Evolutionary conservation across 1,140 invertebrate genomes (phyloP).

Genomic region (Bombus pascuorum): DNA sequence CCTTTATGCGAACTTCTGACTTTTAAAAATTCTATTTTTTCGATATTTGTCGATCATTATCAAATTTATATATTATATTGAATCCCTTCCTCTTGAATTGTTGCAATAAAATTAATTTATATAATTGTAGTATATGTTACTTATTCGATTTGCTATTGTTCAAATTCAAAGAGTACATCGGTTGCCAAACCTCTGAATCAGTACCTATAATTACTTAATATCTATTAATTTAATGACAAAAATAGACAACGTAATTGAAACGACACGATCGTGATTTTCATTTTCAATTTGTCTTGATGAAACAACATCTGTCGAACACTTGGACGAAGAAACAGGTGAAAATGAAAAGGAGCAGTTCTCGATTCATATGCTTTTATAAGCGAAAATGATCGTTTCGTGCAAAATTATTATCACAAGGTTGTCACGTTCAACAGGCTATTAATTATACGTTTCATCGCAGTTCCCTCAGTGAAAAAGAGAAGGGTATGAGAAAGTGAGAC

Average conservation of each 20-base stretch:
- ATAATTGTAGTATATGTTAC: not conserved
- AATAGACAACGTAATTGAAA: no score
- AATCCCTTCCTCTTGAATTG: not conserved
- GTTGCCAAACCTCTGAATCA: no score
- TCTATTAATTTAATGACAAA: no score
- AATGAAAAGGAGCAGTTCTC: not conserved
- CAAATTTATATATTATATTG: not conserved
- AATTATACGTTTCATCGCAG: conserved; percentile 34
- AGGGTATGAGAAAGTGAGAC: conserved; percentile 19
- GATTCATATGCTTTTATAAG: not conserved
- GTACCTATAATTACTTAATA: no score
- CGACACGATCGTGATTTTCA: not conserved
- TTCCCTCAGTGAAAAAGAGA: not conserved
- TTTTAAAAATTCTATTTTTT: no score
- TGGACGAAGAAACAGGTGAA: not conserved
- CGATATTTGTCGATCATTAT: no score
- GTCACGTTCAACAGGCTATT: conserved; percentile 40
- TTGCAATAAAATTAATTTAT: not conserved
- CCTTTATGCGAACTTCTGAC: no score
- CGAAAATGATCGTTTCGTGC: not conserved
- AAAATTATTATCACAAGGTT: conserved; percentile 45
- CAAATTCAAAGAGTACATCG: not conserved
- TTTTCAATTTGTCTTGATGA: not conserved
- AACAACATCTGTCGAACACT: not conserved
- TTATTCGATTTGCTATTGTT: no score